phyloP scores from a whole-genome alignment of 1,140 invertebrate species.

The Dufourea novaeangliae region DNA sequence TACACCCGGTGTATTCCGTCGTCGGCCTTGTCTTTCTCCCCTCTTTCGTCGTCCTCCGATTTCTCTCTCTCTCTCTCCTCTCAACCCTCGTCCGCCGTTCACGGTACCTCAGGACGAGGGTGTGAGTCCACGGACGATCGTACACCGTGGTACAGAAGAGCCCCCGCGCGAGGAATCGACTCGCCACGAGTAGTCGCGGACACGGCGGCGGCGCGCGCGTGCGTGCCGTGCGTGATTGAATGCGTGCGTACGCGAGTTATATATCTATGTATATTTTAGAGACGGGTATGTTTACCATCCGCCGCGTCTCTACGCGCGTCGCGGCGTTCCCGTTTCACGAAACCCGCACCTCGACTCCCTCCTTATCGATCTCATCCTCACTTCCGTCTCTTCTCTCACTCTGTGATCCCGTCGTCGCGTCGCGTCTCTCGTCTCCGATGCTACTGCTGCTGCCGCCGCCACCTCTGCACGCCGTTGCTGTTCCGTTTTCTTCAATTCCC shows the following conservation, averaged over 20 bases:
- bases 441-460: background rate
- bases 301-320: constrained; percentile 29
- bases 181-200: too few species aligned
- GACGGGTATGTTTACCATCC: constrained; percentile 36
- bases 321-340: constrained; percentile 45
- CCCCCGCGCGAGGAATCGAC: too few species aligned
- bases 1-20: background rate
- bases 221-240: constrained; percentile 25
- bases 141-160: too few species aligned
- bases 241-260: background rate
- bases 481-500: background rate
- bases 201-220: too few species aligned
- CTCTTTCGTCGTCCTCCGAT: constrained; percentile 13
- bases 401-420: constrained; percentile 31
- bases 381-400: constrained; percentile 51
- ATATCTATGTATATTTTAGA: too few species aligned
- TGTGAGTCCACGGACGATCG: constrained; percentile 10
- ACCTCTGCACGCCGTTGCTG: background rate
- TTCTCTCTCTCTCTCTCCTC: constrained; percentile 50
- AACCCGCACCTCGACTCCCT: constrained; percentile 42
- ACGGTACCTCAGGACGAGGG: constrained; percentile 11
- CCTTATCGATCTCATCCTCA: constrained; percentile 60
- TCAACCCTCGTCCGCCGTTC: constrained; percentile 37
- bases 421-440: constrained; percentile 5
- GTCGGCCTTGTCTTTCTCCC: constrained; percentile 18